phyloP scores from a whole-genome alignment of 2,113 vertebrate species.

The Lepus americanus region DNA sequence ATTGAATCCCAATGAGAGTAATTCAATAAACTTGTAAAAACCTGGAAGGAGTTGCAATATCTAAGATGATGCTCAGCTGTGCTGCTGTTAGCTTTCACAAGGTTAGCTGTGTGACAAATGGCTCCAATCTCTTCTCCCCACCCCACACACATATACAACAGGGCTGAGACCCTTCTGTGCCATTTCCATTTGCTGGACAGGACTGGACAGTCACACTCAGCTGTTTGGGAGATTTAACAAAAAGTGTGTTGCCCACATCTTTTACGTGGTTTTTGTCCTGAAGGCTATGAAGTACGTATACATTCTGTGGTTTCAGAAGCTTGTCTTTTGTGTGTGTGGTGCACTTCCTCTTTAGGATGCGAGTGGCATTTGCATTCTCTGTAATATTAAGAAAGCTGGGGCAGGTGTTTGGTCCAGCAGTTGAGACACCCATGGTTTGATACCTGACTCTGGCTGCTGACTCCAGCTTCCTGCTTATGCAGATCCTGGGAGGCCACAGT shows the following conservation, averaged over 20 bases:
- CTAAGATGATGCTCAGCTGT: constrained; percentile 16
- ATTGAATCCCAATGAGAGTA: background rate
- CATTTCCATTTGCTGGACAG: background rate
- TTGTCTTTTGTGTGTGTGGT: background rate
- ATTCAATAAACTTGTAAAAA: background rate
- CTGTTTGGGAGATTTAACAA: background rate
- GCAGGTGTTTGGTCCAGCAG: too few relatives aligned
- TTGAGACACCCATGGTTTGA: too few relatives aligned
- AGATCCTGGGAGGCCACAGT: too few relatives aligned
- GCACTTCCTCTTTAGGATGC: background rate
- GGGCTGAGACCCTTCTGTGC: background rate
- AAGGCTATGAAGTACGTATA: background rate
- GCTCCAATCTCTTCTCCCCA: background rate
- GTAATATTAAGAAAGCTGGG: background rate
- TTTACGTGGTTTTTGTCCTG: background rate
- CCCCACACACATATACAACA: background rate
- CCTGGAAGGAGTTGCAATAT: background rate
- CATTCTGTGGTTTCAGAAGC: background rate
- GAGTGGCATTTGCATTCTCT: background rate
- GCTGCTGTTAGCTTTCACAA: background rate
- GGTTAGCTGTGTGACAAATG: background rate
- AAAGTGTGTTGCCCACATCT: background rate
- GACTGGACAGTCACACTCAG: background rate
- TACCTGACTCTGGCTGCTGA: too few relatives aligned
- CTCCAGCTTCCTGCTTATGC: too few relatives aligned